These are phyloP conservation scores for Spermophilus dauricus DNA, from an alignment of 2,113 vertebrate species.

Conservation along the genomic window DNA sequence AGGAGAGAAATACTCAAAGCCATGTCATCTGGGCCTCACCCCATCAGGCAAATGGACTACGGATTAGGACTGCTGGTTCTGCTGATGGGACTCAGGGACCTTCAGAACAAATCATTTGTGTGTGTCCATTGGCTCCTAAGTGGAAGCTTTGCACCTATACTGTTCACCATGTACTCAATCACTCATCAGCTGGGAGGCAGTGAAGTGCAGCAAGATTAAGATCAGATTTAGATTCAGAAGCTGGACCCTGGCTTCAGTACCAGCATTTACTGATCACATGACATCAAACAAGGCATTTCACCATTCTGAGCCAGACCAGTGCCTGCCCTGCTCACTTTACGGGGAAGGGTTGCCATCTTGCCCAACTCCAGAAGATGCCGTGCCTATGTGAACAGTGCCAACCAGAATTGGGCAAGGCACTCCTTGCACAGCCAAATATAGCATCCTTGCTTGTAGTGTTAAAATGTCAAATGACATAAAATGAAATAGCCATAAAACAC, in stretches of 20 bases:
- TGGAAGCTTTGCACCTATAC: background rate
- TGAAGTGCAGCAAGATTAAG: background rate
- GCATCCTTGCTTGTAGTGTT: background rate
- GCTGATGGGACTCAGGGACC: background rate
- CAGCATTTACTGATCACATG: background rate
- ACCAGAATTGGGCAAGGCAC: background rate
- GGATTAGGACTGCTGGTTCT: background rate
- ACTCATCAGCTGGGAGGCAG: background rate
- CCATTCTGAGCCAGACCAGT: background rate
- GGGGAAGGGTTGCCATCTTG: background rate
- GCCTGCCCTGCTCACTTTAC: background rate
- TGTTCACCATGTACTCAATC: background rate
- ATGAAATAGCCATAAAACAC: background rate
- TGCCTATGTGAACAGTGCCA: background rate
- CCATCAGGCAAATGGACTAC: background rate
- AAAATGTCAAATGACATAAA: constrained; percentile 18
- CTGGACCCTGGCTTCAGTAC: background rate
- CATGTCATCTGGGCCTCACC: background rate
- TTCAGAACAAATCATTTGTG: background rate
- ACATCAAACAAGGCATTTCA: background rate
- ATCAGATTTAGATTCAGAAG: constrained; percentile 38
- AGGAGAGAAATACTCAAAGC: background rate
- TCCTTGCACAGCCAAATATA: background rate
- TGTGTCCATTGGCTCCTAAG: background rate
- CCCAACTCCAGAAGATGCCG: background rate